Conservation (phyloP, 1,140 invertebrate species). For the Mycetomoellerius zeteki region DNA sequence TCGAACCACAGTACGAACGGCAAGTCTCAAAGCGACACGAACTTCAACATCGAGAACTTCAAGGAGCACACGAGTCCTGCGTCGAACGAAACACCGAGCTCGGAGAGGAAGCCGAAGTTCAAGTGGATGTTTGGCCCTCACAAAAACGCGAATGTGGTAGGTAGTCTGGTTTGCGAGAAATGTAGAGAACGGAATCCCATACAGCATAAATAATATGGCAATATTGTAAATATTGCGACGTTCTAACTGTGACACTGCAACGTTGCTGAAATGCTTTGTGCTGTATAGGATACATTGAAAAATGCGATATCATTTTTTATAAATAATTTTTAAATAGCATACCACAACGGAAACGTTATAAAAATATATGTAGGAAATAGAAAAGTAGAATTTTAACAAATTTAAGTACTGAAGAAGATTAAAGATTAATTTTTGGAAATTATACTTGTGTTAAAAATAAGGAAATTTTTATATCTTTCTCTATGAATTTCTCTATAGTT, state of each 20-base stretch:
- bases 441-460: neutral
- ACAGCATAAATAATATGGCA: too few relatives aligned
- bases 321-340: neutral
- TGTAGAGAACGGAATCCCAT: neutral
- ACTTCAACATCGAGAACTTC: constrained; percentile 50
- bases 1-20: constrained; percentile 67
- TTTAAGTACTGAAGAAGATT: neutral
- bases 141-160: constrained; percentile 88
- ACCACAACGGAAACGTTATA: neutral
- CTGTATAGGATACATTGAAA: too few relatives aligned
- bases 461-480: neutral
- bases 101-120: constrained; percentile 79
- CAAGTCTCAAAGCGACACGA: constrained; percentile 51
- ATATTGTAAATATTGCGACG: too few relatives aligned
- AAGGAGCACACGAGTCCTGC: constrained; percentile 40
- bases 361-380: neutral
- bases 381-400: neutral
- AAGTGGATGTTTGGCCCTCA: constrained; percentile 89
- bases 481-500: neutral
- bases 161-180: constrained; percentile 20
- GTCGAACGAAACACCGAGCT: constrained; percentile 45
- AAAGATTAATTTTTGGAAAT: constrained; percentile 9
- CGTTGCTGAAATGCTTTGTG: too few relatives aligned
- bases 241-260: too few relatives aligned
- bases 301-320: neutral